phyloP scores from a whole-genome alignment of 1,140 invertebrate species.

The Eriocheir sinensis region DNA sequence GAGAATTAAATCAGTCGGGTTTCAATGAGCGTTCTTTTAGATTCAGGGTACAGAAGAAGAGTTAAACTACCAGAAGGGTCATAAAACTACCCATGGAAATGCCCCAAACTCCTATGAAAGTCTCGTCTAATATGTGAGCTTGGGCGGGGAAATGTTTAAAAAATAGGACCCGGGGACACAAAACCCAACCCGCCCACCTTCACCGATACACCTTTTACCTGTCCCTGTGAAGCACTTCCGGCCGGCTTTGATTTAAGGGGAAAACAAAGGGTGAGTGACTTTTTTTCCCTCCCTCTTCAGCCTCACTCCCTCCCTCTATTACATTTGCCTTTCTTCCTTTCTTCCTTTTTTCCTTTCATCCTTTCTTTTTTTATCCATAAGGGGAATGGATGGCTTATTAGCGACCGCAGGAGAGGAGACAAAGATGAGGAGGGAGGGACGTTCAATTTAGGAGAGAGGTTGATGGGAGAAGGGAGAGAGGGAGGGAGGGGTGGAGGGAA shows the following conservation, averaged over 20 bases:
- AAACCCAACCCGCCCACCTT: not conserved
- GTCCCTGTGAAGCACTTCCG: not conserved
- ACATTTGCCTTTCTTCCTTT: not conserved
- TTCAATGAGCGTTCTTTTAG: too few relatives aligned
- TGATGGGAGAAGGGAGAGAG: not conserved
- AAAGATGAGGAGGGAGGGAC: not conserved
- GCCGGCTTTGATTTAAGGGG: not conserved
- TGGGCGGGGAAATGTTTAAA: too few relatives aligned
- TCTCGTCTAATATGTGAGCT: too few relatives aligned
- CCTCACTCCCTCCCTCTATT: not conserved
- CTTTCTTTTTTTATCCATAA: slow-evolving; percentile 10
- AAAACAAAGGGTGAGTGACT: not conserved
- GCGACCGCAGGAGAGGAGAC: slow-evolving; percentile 8
- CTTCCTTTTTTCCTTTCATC: not conserved
- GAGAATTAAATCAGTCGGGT: too few relatives aligned
- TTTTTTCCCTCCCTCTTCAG: not conserved
- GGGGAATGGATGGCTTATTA: not conserved
- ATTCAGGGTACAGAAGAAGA: too few relatives aligned
- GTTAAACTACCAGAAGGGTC: too few relatives aligned
- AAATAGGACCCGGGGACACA: too few relatives aligned
- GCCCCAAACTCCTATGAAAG: too few relatives aligned
- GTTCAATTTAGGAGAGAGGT: slow-evolving; percentile 2
- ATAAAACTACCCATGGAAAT: too few relatives aligned
- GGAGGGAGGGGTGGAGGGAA: not conserved
- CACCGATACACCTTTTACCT: not conserved